These are phyloP conservation scores for Scomberomorus guttatus DNA, from an alignment of 2,797 vertebrate genomes.

Conservation along the genomic window DNA sequence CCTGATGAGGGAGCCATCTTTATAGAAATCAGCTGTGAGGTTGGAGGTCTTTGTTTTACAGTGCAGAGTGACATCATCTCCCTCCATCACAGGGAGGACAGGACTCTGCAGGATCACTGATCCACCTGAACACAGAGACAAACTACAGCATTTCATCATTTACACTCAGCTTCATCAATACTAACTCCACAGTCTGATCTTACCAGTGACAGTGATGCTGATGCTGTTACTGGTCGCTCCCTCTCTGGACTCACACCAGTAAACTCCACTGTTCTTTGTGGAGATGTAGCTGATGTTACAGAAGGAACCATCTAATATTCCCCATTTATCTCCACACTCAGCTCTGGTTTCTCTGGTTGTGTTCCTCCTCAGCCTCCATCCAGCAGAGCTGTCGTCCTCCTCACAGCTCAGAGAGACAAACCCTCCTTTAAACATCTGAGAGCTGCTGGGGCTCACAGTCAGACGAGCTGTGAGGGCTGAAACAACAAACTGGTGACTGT, in stretches of 20 bases:
- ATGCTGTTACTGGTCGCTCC: neutral
- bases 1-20: conserved; percentile 5
- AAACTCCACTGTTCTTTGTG: neutral
- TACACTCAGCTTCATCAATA: too few relatives aligned
- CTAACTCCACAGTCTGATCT: too few relatives aligned
- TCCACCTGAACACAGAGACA: conserved; percentile 5
- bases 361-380: conserved; percentile 39
- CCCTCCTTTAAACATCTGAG: conserved; percentile 24
- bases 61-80: neutral
- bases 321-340: neutral
- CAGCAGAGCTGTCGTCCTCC: neutral
- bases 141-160: neutral
- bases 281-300: neutral
- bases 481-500: too few relatives aligned
- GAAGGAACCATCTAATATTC: neutral
- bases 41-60: neutral
- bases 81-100: conserved; percentile 3
- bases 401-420: conserved; percentile 39
- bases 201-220: neutral
- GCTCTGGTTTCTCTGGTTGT: neutral
- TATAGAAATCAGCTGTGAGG: neutral
- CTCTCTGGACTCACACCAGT: neutral
- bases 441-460: conserved; percentile 31
- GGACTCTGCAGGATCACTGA: conserved; percentile 11
- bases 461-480: neutral